Base-by-base conservation (phyloP, 53 echinoderm and acorn worm species). In the Apostichopus leukothele region DNA sequence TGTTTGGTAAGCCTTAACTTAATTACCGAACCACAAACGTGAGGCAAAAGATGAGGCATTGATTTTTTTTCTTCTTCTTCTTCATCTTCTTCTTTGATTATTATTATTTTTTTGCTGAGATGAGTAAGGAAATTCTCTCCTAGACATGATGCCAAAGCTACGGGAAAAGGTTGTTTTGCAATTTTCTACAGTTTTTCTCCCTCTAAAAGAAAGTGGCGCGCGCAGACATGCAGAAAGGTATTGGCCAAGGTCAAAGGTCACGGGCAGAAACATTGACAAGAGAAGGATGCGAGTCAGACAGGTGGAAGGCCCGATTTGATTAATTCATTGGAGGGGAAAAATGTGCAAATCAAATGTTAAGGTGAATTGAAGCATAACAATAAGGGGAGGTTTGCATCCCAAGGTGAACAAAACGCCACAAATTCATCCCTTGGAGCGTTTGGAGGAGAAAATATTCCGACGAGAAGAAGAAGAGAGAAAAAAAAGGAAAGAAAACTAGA, bases 351-450 rank as follows among this genome's bases (percentile, higher is more conserved):
- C 80, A 80, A 80, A 80, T 80, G 80, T 80, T 80, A 55, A 80
- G 80, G 57, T 80, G 80, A 53, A 80, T n/a, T 80, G 80, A 80
- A 57, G 80, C 80, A 80, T 80, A 57, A 20, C 57, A 80, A 80
- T 22, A 80, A 80, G 80, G 80, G 54, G 54, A 80, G 23, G 54
- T 57, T 80, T 80, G 80, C 54, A 55, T 57, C 57, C 57, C 80
- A 80, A 80, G 80, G 80, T 80, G 80, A 80, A 80, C 80, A 80
- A 80, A 80, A 80, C 57, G 80, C 80, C 80, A 80, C 80, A 80
- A 80, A 80, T 80, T 80, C 80, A 80, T 80, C 14, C 54, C 80
- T 78, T 52, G 0, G 51, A 78, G 78, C 78, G 53, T 52, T 78
- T 11, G 63, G 39, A 2, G 39, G 63, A 63, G 63, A 63, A 63